Base-by-base conservation (phyloP, 2,888 invertebrate genomes). In the Lottia gigantea region DNA sequence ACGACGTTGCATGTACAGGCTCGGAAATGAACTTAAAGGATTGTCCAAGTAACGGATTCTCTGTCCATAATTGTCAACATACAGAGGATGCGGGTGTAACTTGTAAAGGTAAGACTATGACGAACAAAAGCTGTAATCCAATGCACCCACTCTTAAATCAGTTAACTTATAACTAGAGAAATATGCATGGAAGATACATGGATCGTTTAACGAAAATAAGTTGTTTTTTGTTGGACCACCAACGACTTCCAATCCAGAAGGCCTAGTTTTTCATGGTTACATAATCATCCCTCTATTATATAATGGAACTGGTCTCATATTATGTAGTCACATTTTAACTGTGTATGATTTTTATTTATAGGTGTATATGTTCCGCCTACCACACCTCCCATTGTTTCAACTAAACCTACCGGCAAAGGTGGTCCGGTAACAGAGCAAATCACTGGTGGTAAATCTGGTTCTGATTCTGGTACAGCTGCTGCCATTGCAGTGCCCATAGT, bases 401-500 rank as follows among this genome's bases (percentile, higher is more conserved):
- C 47, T n/a, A 26, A n/a, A 14, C n/a, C 69, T n/a, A 67, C 55
- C 14, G 55, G 19, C 23, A 55, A 55, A 55, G 55, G 19, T 2
- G 23, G 23, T 55, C 55, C 55, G 15, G 4, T 14, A 8, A 55
- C 11, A 23, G 55, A 55, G 19, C 19, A 23, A 19, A 16, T 19
- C 4, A 16, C 4, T 8, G 46, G 26, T 25, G 23, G 61, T n/a
- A 62, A 26, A 2, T 15, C 55, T 6, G 62, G 11, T 2, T 26
- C 31, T 31, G 26, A 15, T 15, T 16, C 16, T 15, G 19, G 55
- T 46, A 47, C 62, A 47, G 68, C 72, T 16, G 67, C 68, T 2
- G 78, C 79, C 14, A 72, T 82, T 7, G 77, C 80, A 3, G 76
- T 81, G 16, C 73, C 82, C 16, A 77, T 83, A 11, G 78, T 83